phyloP scores from a whole-genome alignment of 1,140 invertebrate species.

The Samia ricini region DNA sequence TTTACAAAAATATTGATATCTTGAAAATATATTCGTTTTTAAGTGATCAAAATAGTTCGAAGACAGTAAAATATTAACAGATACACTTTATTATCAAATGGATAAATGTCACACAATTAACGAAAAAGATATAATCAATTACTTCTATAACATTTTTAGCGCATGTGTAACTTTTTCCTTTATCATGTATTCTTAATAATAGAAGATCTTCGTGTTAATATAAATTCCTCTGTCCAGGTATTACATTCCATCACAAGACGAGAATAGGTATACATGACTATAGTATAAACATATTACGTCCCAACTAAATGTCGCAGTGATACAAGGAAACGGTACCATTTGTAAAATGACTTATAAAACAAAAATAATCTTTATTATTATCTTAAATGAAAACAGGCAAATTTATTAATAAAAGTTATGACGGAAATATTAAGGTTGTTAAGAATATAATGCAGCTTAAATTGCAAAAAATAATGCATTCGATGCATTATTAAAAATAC shows the following conservation, averaged over 20 bases:
- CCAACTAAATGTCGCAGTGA: background rate
- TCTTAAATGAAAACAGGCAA: background rate
- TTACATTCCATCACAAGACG: constrained; percentile 17
- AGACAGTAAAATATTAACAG: background rate
- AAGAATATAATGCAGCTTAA: too few species aligned
- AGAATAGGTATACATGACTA: background rate
- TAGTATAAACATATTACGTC: background rate
- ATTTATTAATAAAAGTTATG: too few species aligned
- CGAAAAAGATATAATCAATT: background rate
- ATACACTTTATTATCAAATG: background rate
- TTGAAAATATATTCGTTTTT: too few species aligned
- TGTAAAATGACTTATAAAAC: background rate
- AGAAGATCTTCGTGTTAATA: constrained; percentile 8
- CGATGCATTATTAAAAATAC: too few species aligned
- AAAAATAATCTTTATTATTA: background rate
- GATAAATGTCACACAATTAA: background rate
- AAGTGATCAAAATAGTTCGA: too few species aligned
- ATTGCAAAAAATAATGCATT: too few species aligned
- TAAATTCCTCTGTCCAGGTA: constrained; percentile 18
- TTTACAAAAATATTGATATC: too few species aligned
- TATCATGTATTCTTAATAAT: constrained; percentile 15
- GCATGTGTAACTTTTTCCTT: background rate
- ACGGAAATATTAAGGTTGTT: too few species aligned
- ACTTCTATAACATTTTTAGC: background rate
- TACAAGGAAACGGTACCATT: background rate